phyloP scores from a whole-genome alignment of 2,888 invertebrate genomes.

The Drosophila sordidula region DNA sequence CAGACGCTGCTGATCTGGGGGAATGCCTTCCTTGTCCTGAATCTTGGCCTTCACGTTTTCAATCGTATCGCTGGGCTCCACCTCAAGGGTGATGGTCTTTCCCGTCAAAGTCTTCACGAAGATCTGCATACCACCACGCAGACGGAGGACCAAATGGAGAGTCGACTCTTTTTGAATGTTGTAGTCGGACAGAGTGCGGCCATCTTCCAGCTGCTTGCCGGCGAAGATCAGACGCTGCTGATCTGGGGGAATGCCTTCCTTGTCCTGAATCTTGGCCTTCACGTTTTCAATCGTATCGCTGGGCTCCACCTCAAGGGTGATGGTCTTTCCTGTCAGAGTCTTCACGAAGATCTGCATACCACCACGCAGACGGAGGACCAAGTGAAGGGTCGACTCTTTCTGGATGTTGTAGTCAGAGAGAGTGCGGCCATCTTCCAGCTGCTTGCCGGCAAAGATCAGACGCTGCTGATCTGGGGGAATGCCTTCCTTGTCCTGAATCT shows the following conservation, averaged over 20 bases:
- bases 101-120: conserved; percentile 51
- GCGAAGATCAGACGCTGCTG: conserved; percentile 75
- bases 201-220: conserved; percentile 72
- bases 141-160: conserved; percentile 42
- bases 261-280: too few relatives aligned
- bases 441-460: conserved; percentile 86
- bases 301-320: too few relatives aligned
- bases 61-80: conserved; percentile 41
- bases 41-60: conserved; percentile 76
- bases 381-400: conserved; percentile 95
- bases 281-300: too few relatives aligned
- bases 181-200: conserved; percentile 58
- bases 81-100: conserved; percentile 50
- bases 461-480: conserved; percentile 79
- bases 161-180: conserved; percentile 53
- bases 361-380: conserved; percentile 93
- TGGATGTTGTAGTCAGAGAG: conserved; percentile 97
- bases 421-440: conserved; percentile 96
- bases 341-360: conserved; percentile 85
- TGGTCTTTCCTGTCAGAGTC: too few relatives aligned
- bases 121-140: conserved; percentile 52
- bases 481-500: conserved; percentile 76
- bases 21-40: conserved; percentile 75
- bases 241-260: conserved; percentile 59
- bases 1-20: conserved; percentile 77